These are phyloP conservation scores for Thermophis baileyi DNA, from an alignment of 2,113 vertebrate species.

Conservation along the genomic window DNA sequence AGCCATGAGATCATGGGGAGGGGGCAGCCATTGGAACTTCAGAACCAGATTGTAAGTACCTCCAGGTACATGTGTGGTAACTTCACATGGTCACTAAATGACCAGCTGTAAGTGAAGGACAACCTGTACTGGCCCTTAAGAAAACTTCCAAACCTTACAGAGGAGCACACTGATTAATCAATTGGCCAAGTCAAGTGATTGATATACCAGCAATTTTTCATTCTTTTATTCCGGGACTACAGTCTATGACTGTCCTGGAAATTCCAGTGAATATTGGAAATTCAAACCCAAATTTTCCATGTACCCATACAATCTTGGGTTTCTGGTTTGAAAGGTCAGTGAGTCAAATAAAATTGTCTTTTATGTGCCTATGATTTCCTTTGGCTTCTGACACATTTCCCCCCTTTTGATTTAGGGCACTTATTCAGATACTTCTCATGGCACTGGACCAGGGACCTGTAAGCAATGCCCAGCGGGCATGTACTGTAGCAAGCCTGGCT, in stretches of 20 bases:
- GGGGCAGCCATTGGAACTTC: background rate
- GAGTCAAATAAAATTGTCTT: accelerated
- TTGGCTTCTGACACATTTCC: background rate
- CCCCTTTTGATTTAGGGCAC: conserved; percentile 69
- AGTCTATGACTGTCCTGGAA: background rate
- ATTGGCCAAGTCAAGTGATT: background rate
- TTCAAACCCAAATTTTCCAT: background rate
- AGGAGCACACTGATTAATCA: background rate
- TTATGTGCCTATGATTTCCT: accelerated
- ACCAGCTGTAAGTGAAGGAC: background rate
- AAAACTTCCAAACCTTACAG: background rate
- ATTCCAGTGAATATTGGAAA: background rate
- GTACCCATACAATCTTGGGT: background rate
- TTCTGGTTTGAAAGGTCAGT: background rate
- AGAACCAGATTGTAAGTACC: background rate
- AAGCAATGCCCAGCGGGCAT: conserved; percentile 75
- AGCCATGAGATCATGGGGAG: background rate
- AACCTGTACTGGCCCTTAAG: background rate
- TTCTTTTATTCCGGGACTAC: background rate
- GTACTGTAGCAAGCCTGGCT: conserved; percentile 77
- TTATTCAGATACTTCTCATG: conserved; percentile 67
- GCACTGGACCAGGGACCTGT: conserved; percentile 67
- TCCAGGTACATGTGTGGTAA: background rate
- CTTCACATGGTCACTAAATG: background rate
- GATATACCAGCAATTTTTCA: background rate